Base-by-base conservation (phyloP, 2,888 invertebrate species). In the Cepaea hortensis region DNA sequence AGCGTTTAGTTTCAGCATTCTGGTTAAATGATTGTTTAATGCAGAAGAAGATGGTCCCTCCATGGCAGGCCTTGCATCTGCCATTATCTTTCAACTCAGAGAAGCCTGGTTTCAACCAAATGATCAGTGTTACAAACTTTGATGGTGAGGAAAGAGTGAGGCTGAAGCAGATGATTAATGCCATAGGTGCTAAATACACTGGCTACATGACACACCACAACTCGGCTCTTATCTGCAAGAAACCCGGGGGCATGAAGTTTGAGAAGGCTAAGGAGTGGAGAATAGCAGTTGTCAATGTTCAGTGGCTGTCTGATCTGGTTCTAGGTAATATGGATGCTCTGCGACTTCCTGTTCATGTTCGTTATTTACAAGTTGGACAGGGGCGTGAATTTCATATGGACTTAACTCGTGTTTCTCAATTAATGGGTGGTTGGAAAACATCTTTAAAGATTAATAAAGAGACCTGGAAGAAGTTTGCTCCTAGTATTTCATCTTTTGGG, bases 401-500 rank as follows among this genome's bases (percentile, higher is more conserved):
- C 93, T 96, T 97, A 0, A 89, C 85, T 75, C 89, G 91, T 83
- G 97, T 98, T 20, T 97, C 97, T 70, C 97, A 97, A 95, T 95
- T 98, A 72, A 97, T 98, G 97, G 97, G 96, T 94, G 97, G 98
- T 0, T 99, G 98, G 98, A 98, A 98, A 95, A 96, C 97, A 95
- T 98, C 93, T 9, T 85, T 94, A 11, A 93, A 93, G 88, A 96
- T 98, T 90, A 97, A 97, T 23, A 94, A 94, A 89, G 95, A 94
- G 84, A 89, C 92, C 4, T 94, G 94, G 94, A 94, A 94, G 90
- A 91, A 89, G 88, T 90, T 89, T 86, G 61, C 89, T 48, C 89
- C 91, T 35, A 85, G 84, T 46, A 88, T 87, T 55, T 70, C 76
- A 13, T 55, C 88, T 62, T 70, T 81, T n/a, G 91, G 90, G 9